A percentile compares a stretch with the other conserved stretches of the same genome.
Conservation (phyloP, 2,888 invertebrate species). For the Pegoplata infirma region DNA sequence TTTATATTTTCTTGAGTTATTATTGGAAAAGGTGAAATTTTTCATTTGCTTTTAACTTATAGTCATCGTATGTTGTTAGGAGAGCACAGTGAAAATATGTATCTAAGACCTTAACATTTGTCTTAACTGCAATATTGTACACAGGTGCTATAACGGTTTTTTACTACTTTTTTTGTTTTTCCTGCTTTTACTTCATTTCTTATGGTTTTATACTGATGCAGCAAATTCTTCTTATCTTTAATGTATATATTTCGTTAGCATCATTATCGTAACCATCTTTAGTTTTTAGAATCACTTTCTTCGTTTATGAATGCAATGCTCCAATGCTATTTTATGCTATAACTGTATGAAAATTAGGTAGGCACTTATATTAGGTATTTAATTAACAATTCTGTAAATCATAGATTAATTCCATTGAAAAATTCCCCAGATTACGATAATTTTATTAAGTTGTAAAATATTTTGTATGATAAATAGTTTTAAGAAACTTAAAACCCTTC, state of each 20-base stretch:
- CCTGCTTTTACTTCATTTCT: too few species aligned
- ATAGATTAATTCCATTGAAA: too few species aligned
- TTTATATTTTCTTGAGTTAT: too few species aligned
- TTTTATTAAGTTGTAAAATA: too few species aligned
- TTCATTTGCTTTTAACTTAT: constrained; percentile 4
- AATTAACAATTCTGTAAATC: too few species aligned
- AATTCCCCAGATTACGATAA: too few species aligned
- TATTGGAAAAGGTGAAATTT: too few species aligned
- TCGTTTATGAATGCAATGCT: neutral
- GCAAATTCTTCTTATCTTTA: constrained; percentile 38
- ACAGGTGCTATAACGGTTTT: constrained; percentile 39
- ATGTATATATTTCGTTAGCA: constrained; percentile 29
- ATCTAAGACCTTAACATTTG: constrained; percentile 21
- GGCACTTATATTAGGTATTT: too few species aligned
- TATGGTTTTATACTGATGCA: constrained; percentile 19
- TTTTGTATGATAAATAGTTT: too few species aligned
- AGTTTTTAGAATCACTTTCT: constrained; percentile 36
- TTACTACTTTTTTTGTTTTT: too few species aligned
- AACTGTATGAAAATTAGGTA: neutral
- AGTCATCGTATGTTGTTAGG: neutral
- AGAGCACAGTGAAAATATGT: neutral
- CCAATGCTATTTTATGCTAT: neutral
- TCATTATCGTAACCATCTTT: constrained; percentile 49
- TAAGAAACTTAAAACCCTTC: too few species aligned
- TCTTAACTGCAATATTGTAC: constrained; percentile 2